phyloP scores from a whole-genome alignment of 2,797 vertebrate species.

The Rhadinocentrus ornatus region DNA sequence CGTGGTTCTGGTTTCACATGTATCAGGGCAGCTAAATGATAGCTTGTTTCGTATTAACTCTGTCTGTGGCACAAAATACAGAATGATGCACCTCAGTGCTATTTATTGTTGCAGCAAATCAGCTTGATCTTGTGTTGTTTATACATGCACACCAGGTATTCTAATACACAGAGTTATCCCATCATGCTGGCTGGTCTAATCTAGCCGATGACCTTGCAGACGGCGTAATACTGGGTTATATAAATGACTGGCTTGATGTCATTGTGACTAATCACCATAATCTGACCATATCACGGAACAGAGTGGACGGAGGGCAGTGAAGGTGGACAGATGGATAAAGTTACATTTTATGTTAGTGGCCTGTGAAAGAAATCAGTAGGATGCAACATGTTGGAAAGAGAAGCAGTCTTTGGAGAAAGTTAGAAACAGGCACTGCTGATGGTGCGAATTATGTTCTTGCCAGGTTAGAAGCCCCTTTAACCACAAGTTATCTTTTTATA shows the following conservation, averaged over 20 bases:
- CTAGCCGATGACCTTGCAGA: conserved; percentile 69
- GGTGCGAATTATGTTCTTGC: conserved; percentile 26
- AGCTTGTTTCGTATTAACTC: neutral
- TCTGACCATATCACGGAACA: conserved; percentile 55
- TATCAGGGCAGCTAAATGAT: neutral
- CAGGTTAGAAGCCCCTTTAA: conserved; percentile 5
- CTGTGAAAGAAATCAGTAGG: neutral
- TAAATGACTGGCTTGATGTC: conserved; percentile 71
- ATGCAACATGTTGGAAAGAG: conserved; percentile 6
- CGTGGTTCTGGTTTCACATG: neutral
- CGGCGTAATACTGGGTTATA: conserved; percentile 58
- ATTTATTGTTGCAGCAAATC: conserved; percentile 21
- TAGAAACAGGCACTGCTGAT: neutral
- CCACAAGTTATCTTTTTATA: conserved; percentile 22
- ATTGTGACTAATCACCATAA: conserved; percentile 72
- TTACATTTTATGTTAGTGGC: neutral
- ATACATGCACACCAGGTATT: conserved; percentile 45
- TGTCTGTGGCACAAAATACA: neutral
- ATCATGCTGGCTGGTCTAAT: conserved; percentile 67
- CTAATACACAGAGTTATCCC: conserved; percentile 72
- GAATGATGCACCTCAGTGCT: neutral
- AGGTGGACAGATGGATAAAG: conserved; percentile 1
- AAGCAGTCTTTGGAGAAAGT: neutral
- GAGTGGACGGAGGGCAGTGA: conserved; percentile 16
- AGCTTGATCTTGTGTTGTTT: conserved; percentile 59